Percentiles rank a stretch among this genome's conserved stretches.
phyloP scores from a whole-genome alignment of 2,113 vertebrate species.

The Sus scrofa region DNA sequence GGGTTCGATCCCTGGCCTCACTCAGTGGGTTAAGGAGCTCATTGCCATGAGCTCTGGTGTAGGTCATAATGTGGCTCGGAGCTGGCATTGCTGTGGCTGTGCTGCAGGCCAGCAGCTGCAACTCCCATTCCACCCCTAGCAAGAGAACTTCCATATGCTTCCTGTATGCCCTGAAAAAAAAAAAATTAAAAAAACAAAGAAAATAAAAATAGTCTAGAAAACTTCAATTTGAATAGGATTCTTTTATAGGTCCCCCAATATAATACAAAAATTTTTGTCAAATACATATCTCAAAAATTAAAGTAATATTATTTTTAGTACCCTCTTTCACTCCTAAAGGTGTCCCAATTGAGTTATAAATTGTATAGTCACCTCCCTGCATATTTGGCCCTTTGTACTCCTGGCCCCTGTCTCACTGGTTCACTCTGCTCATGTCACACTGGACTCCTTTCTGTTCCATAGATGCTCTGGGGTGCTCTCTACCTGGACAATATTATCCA shows the following conservation, averaged over 20 bases:
- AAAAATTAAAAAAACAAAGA: too few species aligned
- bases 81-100: too few species aligned
- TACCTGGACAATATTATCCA: not conserved
- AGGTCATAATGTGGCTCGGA: too few species aligned
- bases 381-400: not conserved
- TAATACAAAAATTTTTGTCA: conserved; percentile 2
- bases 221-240: conserved; percentile 32
- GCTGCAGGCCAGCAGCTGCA: too few species aligned
- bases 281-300: not conserved
- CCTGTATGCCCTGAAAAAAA: too few species aligned
- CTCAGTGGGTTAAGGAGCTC: too few species aligned
- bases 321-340: not conserved
- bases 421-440: not conserved
- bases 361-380: not conserved
- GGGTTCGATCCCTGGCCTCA: too few species aligned
- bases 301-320: not conserved
- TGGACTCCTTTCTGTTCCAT: not conserved
- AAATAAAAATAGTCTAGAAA: conserved; percentile 37
- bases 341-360: not conserved
- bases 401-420: not conserved
- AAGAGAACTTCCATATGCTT: too few species aligned
- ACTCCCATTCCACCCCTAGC: too few species aligned
- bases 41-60: too few species aligned
- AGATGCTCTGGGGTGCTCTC: not conserved
- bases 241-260: not conserved